Evolutionary conservation across 1,140 invertebrate species (phyloP).

Genomic region (Sminthurides bifidus): DNA sequence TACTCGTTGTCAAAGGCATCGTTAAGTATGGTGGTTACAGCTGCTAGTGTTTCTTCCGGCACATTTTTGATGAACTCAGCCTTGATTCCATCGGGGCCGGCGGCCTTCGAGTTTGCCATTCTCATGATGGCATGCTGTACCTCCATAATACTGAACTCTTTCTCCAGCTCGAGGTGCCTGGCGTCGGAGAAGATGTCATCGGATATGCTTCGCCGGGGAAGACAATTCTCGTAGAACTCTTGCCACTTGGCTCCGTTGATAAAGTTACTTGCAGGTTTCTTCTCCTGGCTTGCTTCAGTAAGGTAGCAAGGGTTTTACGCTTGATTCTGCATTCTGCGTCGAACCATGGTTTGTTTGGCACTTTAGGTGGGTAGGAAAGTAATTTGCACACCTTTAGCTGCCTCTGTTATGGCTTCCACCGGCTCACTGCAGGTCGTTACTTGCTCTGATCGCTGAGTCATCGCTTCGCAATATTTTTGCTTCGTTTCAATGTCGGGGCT

Average conservation of each 20-base stretch:
- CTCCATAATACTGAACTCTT: not conserved
- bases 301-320: too few relatives aligned
- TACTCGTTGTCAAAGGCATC: not conserved
- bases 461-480: too few relatives aligned
- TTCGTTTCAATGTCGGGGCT: too few relatives aligned
- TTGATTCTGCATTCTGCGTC: too few relatives aligned
- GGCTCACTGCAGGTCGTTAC: too few relatives aligned
- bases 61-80: constrained; percentile 35
- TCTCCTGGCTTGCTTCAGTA: too few relatives aligned
- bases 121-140: not conserved
- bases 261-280: not conserved
- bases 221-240: not conserved
- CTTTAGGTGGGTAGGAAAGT: too few relatives aligned
- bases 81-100: constrained; percentile 33
- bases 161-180: not conserved
- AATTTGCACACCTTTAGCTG: too few relatives aligned
- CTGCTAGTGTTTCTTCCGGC: not conserved
- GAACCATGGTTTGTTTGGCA: too few relatives aligned
- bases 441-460: too few relatives aligned
- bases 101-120: constrained; percentile 29
- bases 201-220: not conserved
- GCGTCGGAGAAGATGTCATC: not conserved
- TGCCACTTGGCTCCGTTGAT: not conserved
- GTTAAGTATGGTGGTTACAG: constrained; percentile 2
- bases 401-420: too few relatives aligned